A percentile compares a stretch with the other conserved stretches of the same genome.
phyloP scores from a whole-genome alignment of 1,140 invertebrate species.

The Atta texana region DNA sequence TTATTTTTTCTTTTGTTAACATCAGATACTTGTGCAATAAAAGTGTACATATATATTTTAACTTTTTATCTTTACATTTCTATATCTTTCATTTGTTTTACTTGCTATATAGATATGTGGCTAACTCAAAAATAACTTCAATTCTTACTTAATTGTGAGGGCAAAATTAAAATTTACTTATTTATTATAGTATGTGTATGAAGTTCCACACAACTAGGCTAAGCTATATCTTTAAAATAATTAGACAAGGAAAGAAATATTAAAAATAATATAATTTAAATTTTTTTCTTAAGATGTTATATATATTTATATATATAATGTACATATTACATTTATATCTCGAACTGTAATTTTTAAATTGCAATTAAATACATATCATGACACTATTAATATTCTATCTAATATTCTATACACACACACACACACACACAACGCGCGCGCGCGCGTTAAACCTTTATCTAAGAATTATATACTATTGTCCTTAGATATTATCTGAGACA shows the following conservation, averaged over 20 bases:
- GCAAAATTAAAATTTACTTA: background rate
- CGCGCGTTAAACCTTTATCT: background rate
- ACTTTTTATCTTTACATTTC: background rate
- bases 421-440: too few relatives aligned
- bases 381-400: too few relatives aligned
- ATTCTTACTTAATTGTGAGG: too few relatives aligned
- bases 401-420: too few relatives aligned
- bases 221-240: background rate
- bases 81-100: background rate
- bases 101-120: too few relatives aligned
- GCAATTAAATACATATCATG: background rate
- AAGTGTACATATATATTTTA: background rate
- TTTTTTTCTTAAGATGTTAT: background rate
- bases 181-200: background rate
- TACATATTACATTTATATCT: background rate
- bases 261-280: background rate
- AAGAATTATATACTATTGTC: background rate
- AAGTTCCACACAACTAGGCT: background rate
- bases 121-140: too few relatives aligned
- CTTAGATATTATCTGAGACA: background rate
- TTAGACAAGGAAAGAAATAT: background rate
- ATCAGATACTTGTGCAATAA: background rate
- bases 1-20: background rate
- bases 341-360: background rate
- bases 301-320: background rate